Evolutionary conservation across 2,888 invertebrate species (phyloP).

Genomic region (Danaus chrysippus): DNA sequence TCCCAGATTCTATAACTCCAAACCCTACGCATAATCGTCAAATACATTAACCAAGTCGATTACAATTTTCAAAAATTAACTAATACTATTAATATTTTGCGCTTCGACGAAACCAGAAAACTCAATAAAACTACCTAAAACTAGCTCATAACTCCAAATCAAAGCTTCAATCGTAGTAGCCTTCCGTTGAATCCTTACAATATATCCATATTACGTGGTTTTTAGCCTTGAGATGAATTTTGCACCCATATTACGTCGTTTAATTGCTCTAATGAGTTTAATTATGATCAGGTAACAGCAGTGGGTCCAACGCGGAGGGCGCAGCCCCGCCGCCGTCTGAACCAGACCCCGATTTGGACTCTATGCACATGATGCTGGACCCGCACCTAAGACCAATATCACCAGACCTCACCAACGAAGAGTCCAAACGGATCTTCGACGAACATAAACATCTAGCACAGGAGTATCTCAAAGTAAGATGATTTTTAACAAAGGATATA

Average conservation of each 20-base stretch:
- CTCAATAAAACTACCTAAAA: no score
- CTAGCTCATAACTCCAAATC: neutral
- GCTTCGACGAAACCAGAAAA: no score
- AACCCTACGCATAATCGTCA: no score
- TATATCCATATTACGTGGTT: no score
- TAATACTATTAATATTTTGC: no score
- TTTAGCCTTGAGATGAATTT: neutral
- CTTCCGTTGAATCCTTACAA: no score
- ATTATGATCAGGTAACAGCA: slow-evolving; percentile 63
- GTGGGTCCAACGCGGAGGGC: slow-evolving; percentile 56
- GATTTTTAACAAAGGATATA: neutral
- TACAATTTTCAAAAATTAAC: no score
- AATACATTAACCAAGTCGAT: no score
- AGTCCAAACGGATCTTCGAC: slow-evolving; percentile 91
- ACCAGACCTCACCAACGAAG: slow-evolving; percentile 86
- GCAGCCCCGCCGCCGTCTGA: slow-evolving; percentile 62
- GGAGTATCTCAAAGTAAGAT: slow-evolving; percentile 88
- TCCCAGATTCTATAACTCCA: no score
- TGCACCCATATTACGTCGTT: neutral
- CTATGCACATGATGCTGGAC: slow-evolving; percentile 88
- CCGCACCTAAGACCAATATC: slow-evolving; percentile 90
- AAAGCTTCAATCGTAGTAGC: neutral
- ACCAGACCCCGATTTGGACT: slow-evolving; percentile 81
- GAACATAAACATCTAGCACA: slow-evolving; percentile 93
- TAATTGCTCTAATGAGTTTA: neutral